phyloP scores from a whole-genome alignment of 2,797 vertebrate genomes.

The Hirundo rustica region DNA sequence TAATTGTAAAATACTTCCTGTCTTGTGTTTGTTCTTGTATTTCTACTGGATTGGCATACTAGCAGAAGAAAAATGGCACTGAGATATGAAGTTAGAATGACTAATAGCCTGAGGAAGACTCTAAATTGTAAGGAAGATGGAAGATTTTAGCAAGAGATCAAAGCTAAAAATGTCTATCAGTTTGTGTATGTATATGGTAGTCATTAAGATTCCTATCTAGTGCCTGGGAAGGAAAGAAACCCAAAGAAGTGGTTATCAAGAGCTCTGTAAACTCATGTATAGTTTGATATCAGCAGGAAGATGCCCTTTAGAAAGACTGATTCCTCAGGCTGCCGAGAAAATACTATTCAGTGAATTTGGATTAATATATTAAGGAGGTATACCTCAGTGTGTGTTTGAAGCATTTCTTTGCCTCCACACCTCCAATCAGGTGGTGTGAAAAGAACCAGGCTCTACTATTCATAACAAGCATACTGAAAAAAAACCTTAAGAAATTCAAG shows the following conservation, averaged over 20 bases:
- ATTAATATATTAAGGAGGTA: neutral
- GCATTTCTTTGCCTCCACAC: neutral
- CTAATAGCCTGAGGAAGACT: neutral
- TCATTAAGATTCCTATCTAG: neutral
- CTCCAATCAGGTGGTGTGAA: neutral
- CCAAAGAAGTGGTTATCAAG: neutral
- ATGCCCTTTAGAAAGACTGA: neutral
- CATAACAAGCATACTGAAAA: neutral
- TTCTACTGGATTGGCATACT: neutral
- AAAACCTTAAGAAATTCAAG: neutral
- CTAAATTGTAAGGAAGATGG: neutral
- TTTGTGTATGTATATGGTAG: neutral
- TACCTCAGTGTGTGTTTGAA: neutral
- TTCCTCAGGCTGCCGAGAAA: neutral
- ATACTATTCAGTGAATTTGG: neutral
- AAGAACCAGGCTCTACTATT: neutral
- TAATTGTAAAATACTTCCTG: neutral
- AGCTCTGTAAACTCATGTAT: neutral
- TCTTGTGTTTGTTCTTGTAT: accelerated
- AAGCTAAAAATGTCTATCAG: neutral
- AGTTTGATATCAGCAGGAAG: neutral
- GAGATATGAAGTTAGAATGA: neutral
- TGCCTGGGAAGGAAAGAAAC: neutral
- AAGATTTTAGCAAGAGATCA: neutral
- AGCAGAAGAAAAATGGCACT: neutral